Percentiles rank a stretch among this genome's conserved stretches.
These are phyloP conservation scores for Frieseomelitta varia DNA, from an alignment of 1,140 invertebrate species.

Conservation along the genomic window DNA sequence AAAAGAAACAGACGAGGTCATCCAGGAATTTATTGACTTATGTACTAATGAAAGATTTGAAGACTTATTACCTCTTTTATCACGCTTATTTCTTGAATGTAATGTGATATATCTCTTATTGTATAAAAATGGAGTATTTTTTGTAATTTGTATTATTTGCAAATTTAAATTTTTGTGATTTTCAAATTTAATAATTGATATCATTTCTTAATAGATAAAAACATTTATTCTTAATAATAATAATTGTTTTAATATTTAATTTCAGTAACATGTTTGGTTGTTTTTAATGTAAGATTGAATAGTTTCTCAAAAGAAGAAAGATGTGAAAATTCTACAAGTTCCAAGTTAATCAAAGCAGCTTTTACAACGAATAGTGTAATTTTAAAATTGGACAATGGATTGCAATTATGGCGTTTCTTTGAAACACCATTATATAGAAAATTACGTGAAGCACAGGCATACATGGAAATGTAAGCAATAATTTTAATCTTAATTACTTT, in stretches of 20 bases:
- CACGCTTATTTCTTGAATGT: constrained; percentile 91
- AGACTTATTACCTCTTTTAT: constrained; percentile 88
- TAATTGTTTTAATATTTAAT: constrained; percentile 5
- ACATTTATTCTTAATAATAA: not conserved
- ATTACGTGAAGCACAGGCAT: constrained; percentile 86
- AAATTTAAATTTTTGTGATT: not conserved
- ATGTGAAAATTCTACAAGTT: constrained; percentile 84
- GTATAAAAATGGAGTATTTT: not conserved
- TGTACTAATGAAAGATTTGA: constrained; percentile 72
- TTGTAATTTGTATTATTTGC: not conserved
- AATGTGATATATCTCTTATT: constrained; percentile 70
- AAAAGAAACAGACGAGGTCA: constrained; percentile 84
- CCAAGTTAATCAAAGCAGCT: constrained; percentile 88
- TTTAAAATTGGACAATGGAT: constrained; percentile 89
- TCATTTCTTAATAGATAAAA: not conserved
- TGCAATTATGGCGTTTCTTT: constrained; percentile 87
- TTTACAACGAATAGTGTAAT: constrained; percentile 87
- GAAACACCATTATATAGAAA: constrained; percentile 89
- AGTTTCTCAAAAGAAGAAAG: constrained; percentile 85
- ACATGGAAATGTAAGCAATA: constrained; percentile 87
- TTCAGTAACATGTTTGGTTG: constrained; percentile 88
- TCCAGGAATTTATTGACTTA: constrained; percentile 85
- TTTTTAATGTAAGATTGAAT: constrained; percentile 86
- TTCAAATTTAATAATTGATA: not conserved
- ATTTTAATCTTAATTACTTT: constrained; percentile 1